Evolutionary conservation across 2,113 vertebrate species (phyloP).

Genomic region (Antidorcas marsupialis): DNA sequence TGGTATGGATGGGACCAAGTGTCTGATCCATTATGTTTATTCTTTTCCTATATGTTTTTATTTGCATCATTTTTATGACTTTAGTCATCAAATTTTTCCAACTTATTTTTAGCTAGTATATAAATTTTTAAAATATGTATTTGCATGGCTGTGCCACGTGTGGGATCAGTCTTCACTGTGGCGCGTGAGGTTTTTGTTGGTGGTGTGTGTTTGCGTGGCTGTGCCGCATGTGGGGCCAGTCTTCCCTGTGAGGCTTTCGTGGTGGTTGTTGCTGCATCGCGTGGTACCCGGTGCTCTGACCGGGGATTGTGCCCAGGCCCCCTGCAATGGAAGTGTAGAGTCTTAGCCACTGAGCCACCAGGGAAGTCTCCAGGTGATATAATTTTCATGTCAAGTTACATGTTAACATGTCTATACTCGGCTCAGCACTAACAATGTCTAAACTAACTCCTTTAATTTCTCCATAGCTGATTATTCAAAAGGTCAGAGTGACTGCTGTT

Average conservation of each 20-base stretch:
- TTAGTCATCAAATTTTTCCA: background rate
- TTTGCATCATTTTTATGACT: background rate
- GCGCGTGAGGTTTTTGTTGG: background rate
- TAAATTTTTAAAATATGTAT: background rate
- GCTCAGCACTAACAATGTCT: background rate
- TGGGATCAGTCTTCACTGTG: background rate
- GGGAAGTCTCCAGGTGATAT: background rate
- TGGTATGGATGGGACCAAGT: background rate
- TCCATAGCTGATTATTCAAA: background rate
- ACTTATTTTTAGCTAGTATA: background rate
- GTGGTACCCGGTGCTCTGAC: background rate
- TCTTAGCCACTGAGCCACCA: background rate
- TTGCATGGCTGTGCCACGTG: fast-evolving
- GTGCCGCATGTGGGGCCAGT: fast-evolving
- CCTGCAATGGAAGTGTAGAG: background rate
- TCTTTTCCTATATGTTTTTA: background rate
- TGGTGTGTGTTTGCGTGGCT: too few species aligned
- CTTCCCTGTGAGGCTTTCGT: background rate
- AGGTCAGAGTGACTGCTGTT: background rate
- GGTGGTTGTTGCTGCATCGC: too few species aligned
- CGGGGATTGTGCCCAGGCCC: background rate
- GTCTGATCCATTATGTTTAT: background rate
- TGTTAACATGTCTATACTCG: background rate
- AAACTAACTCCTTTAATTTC: background rate
- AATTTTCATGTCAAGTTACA: background rate